Percentiles rank a stretch among this genome's conserved stretches.
These are phyloP conservation scores for Ryuthela nishihirai DNA, from an alignment of 2,888 invertebrate genomes.

Conservation along the genomic window DNA sequence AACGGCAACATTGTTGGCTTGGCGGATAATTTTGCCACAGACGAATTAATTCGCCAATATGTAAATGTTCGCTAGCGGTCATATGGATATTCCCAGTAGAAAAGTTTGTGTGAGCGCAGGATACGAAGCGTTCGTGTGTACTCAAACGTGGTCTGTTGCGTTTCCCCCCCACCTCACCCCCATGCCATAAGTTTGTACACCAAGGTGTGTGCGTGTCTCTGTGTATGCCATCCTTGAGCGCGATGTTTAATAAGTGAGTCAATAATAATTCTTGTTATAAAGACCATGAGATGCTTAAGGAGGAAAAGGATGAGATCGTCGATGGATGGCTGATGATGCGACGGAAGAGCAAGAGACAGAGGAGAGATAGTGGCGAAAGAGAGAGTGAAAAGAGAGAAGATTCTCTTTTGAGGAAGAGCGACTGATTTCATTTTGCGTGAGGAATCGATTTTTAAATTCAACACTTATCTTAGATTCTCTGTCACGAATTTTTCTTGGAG, in stretches of 20 bases:
- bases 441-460: slow-evolving; percentile 32
- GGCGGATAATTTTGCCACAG: slow-evolving; percentile 26
- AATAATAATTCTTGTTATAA: too few species aligned
- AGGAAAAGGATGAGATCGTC: too few species aligned
- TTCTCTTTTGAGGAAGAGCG: slow-evolving; percentile 6
- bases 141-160: too few species aligned
- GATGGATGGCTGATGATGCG: too few species aligned
- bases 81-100: slow-evolving; percentile 22
- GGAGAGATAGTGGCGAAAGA: background rate
- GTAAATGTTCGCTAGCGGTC: slow-evolving; percentile 36
- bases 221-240: too few species aligned
- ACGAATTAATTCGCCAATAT: slow-evolving; percentile 36
- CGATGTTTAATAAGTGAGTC: too few species aligned
- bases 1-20: slow-evolving; percentile 11
- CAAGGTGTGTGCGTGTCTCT: too few species aligned
- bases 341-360: background rate
- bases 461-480: slow-evolving; percentile 16
- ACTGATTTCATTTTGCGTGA: slow-evolving; percentile 12
- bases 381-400: slow-evolving; percentile 1
- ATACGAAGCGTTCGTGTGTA: too few species aligned
- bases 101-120: too few species aligned
- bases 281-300: too few species aligned
- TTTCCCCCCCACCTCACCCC: too few species aligned
- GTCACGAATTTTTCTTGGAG: slow-evolving; percentile 18
- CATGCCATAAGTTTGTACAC: too few species aligned